Percentiles rank a stretch among this genome's conserved stretches.
Conservation (phyloP, 2,113 vertebrate genomes). For the Gila orcuttii region DNA sequence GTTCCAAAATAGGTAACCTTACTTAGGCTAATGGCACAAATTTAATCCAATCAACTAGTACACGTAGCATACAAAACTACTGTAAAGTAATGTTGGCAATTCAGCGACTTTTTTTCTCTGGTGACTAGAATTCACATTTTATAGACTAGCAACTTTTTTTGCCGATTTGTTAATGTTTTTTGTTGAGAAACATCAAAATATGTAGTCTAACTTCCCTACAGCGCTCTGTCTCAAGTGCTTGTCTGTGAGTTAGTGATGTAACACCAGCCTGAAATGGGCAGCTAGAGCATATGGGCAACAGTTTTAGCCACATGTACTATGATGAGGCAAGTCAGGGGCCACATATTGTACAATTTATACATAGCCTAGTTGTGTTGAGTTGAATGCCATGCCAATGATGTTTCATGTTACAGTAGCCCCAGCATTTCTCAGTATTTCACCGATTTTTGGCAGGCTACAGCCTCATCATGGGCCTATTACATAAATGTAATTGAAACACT, state of each 20-base stretch:
- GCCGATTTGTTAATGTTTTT: not conserved
- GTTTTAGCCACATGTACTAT: not conserved
- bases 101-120: not conserved
- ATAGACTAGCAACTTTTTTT: not conserved
- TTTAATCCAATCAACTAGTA: no score
- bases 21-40: no score
- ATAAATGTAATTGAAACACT: not conserved
- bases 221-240: not conserved
- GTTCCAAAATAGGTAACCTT: no score
- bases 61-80: no score
- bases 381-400: not conserved
- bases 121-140: not conserved
- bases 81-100: no score
- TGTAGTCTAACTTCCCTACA: not conserved
- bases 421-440: not conserved
- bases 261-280: not conserved
- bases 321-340: not conserved
- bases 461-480: not conserved
- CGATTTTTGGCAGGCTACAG: not conserved
- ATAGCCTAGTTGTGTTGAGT: not conserved
- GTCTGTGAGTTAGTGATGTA: not conserved
- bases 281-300: no score
- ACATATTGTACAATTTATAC: not conserved
- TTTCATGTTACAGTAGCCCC: not conserved
- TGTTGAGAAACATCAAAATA: not conserved